Percentiles rank a stretch among this genome's conserved stretches.
Evolutionary conservation across 30 jellyfish, hydroid and myxozoan genomes (phyloP).

Genomic region (Pelagia noctiluca): DNA sequence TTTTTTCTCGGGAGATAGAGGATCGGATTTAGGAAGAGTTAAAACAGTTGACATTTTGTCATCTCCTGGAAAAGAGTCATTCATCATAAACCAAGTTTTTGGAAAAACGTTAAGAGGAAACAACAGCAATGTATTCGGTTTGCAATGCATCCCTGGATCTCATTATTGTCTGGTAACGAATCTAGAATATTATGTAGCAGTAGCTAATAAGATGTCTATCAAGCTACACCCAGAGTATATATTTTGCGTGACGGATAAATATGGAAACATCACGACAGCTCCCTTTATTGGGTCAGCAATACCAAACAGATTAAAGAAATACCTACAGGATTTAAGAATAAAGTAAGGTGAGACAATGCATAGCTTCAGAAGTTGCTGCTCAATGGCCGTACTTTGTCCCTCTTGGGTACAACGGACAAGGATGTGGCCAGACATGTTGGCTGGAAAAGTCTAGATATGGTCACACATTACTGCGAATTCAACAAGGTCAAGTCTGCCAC

Average conservation of each 20-base stretch:
- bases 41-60: too few relatives aligned
- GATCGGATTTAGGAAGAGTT: too few relatives aligned
- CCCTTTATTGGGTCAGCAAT: background rate
- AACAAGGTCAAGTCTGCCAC: too few relatives aligned
- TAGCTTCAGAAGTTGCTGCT: background rate
- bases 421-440: too few relatives aligned
- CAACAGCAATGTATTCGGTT: background rate
- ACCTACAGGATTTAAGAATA: background rate
- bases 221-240: background rate
- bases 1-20: too few relatives aligned
- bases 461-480: too few relatives aligned
- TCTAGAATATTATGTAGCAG: slow-evolving; percentile 2
- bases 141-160: background rate
- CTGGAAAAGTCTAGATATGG: too few relatives aligned
- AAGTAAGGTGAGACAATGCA: background rate
- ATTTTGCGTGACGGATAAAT: background rate
- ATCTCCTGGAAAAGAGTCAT: too few relatives aligned
- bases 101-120: too few relatives aligned
- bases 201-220: background rate
- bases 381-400: too few relatives aligned
- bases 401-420: too few relatives aligned
- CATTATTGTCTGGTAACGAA: background rate
- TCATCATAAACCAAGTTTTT: too few relatives aligned
- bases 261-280: slow-evolving; percentile 1
- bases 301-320: background rate